Evolutionary conservation across 2,797 vertebrate genomes (phyloP), one percentile per base, ranked within the genome.

Genomic region (Hoplostethus mediterraneus): DNA sequence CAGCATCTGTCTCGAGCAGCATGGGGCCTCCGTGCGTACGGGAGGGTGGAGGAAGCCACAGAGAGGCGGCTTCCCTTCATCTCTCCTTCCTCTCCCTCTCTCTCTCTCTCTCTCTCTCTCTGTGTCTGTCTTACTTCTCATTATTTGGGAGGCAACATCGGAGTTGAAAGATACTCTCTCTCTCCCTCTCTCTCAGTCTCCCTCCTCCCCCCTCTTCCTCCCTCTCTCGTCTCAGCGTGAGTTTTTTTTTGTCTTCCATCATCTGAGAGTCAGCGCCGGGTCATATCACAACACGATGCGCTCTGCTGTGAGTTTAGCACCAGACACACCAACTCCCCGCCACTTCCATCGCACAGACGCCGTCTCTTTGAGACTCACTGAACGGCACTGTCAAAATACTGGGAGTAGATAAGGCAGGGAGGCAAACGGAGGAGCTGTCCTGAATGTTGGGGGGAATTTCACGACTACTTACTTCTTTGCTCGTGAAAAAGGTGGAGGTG

Each of bases 1-100:
- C 83, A 85, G 89, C 88, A 91, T 92, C 87, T 91, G 86, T 88
- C 82, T 87, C 40, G 28, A 84, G 81, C 87, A 91, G 89, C 90
- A 89, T 87, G 84, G 73, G 87, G 89, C 81, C 87, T 66, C 71
- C 12, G 4, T 52, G 74, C 51, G 25, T 21, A 47, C 1, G 14
- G 33, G 60, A 56, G 38, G 80, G 66, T 59, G 66, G 72, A 75
- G 71, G 71, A 83, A 77, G 81, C 55, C 51, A 60, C 0, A 25
- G 71, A 73, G 70, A 79, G 66, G 65, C 61, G 59, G 67, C 75
- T 68, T 85, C 55, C 73, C 79, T 83, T 85, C 76, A 87, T 85
- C 86, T 81, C 64, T 7, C 33, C 68, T 71, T 73, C 66, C 59
- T 71, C 31, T 51, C 61, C 38, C 51, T 45, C 28, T 49, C 21